phyloP scores from a whole-genome alignment of 2,113 vertebrate genomes.

The Riparia riparia region DNA sequence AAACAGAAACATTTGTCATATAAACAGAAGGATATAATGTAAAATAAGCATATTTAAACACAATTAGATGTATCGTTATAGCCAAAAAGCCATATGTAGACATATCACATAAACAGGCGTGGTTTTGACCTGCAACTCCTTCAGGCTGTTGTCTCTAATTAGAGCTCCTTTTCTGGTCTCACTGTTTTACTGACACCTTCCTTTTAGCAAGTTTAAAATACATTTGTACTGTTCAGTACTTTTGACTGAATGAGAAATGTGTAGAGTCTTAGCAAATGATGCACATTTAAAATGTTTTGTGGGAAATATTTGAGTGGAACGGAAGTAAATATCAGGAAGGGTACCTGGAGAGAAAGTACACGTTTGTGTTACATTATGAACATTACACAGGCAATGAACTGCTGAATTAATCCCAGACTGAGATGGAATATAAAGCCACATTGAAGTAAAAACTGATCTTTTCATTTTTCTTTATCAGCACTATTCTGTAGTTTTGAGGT shows the following conservation, averaged over 20 bases:
- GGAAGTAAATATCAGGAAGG: background rate
- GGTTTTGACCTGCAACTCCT: background rate
- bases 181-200: background rate
- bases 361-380: background rate
- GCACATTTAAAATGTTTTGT: accelerated
- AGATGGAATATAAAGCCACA: background rate
- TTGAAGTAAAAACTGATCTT: background rate
- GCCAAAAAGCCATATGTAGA: background rate
- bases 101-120: background rate
- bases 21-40: background rate
- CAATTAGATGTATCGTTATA: background rate
- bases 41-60: background rate
- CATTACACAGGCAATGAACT: background rate
- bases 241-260: background rate
- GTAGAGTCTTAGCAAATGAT: background rate
- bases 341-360: background rate
- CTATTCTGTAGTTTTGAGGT: background rate
- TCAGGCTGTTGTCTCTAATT: background rate
- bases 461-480: background rate
- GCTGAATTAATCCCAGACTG: background rate
- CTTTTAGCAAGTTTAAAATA: background rate
- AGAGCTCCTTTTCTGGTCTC: background rate
- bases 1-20: background rate
- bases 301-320: background rate
- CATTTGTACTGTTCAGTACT: background rate